Evolutionary conservation across 2,888 invertebrate species (phyloP), one percentile per base, ranked within the genome.

Genomic region (Dendrolimus houi): DNA sequence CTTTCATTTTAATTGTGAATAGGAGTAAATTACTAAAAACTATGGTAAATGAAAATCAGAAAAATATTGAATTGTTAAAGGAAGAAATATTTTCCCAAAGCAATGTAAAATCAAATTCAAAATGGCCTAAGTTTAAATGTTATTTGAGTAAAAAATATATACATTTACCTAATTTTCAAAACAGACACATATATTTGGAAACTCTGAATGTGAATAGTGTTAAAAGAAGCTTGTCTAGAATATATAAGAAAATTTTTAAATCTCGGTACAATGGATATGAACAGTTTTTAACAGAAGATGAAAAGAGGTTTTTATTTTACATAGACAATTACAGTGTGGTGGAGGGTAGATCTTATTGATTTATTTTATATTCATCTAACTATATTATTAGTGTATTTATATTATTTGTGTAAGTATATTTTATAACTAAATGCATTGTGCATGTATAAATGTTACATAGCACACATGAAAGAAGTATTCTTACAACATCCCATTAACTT

Each of bases 241-340:
- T 92, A 55, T 91, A 70, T 65, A 78, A 67, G 57, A 72, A 71
- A 54, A 58, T 87, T 29, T 85, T 90, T 58, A 83, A 75, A 57
- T 77, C 91, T 8, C 92, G 90, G 64, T 79, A 80, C 60, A 87
- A 85, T 70, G 93, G 93, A 52, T 95, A 95, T 75, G 88, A 91
- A 64, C 89, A 92, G 68, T 92, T 95, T 76, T 81, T 94, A 53
- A 91, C 93, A 2, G 95, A 95, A 41, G 95, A 95, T 70, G 95
- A 95, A 73, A 92, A 92, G 84, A 94, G 94, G 94, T 94, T 91
- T 64, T 69, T 73, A 58, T 64, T 66, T 63, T 57, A 62, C 62
- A 60, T 72, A 64, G 80, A 83, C 66, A 68, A 63, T 58, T 64
- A 63, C 60, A 71, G 66, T 66, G 65, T 80, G 81, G 87, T 88